These are phyloP conservation scores for Archaeoteleia sp. DNA, from an alignment of 2,888 invertebrate species.

Conservation along the genomic window DNA sequence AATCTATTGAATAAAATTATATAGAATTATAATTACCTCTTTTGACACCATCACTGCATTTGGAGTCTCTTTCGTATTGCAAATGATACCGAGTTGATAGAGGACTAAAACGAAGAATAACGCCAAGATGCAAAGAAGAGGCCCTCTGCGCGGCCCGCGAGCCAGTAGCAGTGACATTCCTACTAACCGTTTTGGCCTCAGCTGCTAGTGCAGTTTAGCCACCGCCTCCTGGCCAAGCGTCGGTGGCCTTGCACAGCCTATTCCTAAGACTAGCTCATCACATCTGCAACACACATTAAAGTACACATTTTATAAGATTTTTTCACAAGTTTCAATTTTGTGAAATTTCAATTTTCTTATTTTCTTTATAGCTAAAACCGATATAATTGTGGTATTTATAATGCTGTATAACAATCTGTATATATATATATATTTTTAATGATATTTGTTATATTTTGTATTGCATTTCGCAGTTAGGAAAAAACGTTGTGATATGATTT, in stretches of 20 bases:
- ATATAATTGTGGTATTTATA: no score
- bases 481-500: no score
- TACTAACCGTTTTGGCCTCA: constrained; percentile 31
- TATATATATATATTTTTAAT: no score
- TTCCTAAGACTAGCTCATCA: constrained; percentile 63
- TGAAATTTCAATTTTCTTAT: no score
- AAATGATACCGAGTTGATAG: constrained; percentile 75
- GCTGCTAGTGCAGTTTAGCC: constrained; percentile 43
- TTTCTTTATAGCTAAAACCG: no score
- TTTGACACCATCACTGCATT: constrained; percentile 73
- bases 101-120: constrained; percentile 72
- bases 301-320: no score
- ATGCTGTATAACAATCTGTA: no score
- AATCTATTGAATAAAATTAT: no score
- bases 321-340: no score
- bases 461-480: no score
- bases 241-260: constrained; percentile 49
- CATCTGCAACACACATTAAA: constrained; percentile 61
- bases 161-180: constrained; percentile 72
- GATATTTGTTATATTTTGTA: no score
- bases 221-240: constrained; percentile 54
- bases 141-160: constrained; percentile 73
- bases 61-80: constrained; percentile 67
- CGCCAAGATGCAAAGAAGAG: constrained; percentile 72
- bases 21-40: constrained; percentile 68